A percentile compares a stretch with the other conserved stretches of the same genome.
Conservation (phyloP, 1,140 invertebrate species). For the Drosophila repleta region DNA sequence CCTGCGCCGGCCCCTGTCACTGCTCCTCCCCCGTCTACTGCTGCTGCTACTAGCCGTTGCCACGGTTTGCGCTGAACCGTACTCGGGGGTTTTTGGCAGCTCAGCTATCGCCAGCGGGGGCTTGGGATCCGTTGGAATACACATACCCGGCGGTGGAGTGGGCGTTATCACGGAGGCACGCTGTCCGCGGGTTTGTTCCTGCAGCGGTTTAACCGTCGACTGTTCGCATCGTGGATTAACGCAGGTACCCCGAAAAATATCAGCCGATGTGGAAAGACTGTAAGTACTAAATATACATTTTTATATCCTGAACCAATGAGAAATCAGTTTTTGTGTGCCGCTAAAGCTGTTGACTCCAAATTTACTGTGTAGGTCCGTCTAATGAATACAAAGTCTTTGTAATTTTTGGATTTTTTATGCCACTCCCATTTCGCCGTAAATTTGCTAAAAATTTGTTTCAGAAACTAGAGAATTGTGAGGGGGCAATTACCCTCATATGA, state of each 20-base stretch:
- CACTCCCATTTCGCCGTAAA: too few relatives aligned
- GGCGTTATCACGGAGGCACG: conserved; percentile 78
- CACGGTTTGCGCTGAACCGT: conserved; percentile 67
- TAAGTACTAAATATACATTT: conserved; percentile 86
- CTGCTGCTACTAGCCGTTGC: conserved; percentile 26
- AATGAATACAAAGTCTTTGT: too few relatives aligned
- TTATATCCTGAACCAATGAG: too few relatives aligned
- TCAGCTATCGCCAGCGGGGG: conserved; percentile 68
- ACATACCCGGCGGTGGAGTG: conserved; percentile 77
- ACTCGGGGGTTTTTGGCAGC: conserved; percentile 66
- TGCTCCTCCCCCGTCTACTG: conserved; percentile 1
- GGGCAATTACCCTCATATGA: too few relatives aligned
- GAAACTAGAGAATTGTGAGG: too few relatives aligned
- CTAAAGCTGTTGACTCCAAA: too few relatives aligned
- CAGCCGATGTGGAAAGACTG: conserved; percentile 91
- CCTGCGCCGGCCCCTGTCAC: conserved; percentile 8
- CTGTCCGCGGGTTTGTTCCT: conserved; percentile 92
- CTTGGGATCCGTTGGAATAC: conserved; percentile 76
- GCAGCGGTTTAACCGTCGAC: conserved; percentile 90
- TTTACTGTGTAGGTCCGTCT: too few relatives aligned
- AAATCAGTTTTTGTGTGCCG: too few relatives aligned
- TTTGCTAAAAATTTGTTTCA: too few relatives aligned
- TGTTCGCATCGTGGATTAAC: conserved; percentile 91
- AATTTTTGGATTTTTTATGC: too few relatives aligned
- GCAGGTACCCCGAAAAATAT: conserved; percentile 91